A percentile compares a stretch with the other conserved stretches of the same genome.
These are phyloP conservation scores for Felis chaus DNA, from an alignment of 2,113 vertebrate species.

Conservation along the genomic window DNA sequence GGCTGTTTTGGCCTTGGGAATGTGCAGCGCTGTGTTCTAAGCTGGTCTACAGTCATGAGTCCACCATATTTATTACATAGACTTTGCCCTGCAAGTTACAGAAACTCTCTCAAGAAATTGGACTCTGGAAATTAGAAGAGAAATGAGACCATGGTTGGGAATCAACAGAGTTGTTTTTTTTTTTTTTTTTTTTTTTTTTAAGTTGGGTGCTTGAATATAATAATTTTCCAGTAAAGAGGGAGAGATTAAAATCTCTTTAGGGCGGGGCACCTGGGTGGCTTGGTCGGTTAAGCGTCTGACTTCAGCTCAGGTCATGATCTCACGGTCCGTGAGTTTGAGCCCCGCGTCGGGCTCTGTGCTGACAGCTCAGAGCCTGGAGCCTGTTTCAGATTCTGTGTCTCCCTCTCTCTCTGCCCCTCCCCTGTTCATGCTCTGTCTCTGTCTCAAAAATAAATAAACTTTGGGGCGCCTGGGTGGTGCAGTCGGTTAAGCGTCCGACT, in stretches of 20 bases:
- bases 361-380: too few species aligned
- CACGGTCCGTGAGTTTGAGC: too few species aligned
- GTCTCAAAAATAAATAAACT: too few species aligned
- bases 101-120: conserved; percentile 12
- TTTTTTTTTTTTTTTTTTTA: background rate
- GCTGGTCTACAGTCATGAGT: background rate
- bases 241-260: background rate
- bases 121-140: background rate
- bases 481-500: too few species aligned
- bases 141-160: background rate
- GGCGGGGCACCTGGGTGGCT: too few species aligned
- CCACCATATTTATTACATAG: background rate
- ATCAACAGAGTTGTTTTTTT: background rate
- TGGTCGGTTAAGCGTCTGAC: too few species aligned
- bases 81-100: background rate
- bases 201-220: background rate
- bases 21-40: background rate
- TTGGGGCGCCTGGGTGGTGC: too few species aligned
- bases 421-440: too few species aligned
- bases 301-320: too few species aligned
- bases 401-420: too few species aligned
- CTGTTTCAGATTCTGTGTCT: too few species aligned
- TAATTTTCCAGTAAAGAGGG: background rate
- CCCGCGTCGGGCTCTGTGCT: too few species aligned
- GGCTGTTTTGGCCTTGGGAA: background rate